These are phyloP conservation scores for Pollenia amentaria DNA, from an alignment of 2,888 invertebrate genomes.

Conservation along the genomic window DNA sequence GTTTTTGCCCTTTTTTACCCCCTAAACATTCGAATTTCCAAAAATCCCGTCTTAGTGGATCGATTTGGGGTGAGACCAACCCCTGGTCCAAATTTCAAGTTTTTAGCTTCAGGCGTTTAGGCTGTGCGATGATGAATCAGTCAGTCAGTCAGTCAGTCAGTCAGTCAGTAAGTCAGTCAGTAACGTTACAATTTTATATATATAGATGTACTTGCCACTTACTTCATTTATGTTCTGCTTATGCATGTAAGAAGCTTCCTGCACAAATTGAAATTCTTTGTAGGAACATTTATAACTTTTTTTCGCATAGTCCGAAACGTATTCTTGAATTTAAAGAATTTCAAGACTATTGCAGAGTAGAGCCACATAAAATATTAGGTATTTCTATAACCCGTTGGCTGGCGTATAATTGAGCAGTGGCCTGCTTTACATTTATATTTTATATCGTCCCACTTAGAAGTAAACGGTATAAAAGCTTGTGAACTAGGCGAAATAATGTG, in stretches of 20 bases:
- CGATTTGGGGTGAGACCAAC: too few species aligned
- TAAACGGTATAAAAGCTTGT: conserved; percentile 42
- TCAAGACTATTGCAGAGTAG: conserved; percentile 45
- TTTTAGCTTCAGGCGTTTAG: too few species aligned
- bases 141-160: too few species aligned
- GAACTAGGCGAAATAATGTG: conserved; percentile 64
- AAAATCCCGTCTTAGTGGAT: too few species aligned
- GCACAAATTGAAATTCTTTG: background rate
- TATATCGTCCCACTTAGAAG: conserved; percentile 49
- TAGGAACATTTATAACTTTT: conserved; percentile 13
- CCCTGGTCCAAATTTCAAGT: too few species aligned
- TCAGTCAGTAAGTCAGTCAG: too few species aligned
- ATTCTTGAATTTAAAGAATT: conserved; percentile 14
- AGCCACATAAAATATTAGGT: conserved; percentile 68
- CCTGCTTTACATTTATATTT: conserved; percentile 65
- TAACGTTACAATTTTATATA: too few species aligned
- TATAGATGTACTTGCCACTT: background rate
- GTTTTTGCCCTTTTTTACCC: too few species aligned
- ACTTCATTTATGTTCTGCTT: background rate
- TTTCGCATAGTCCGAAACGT: conserved; percentile 8
- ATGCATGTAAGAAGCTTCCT: background rate
- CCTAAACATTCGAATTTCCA: too few species aligned
- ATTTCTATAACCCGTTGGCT: conserved; percentile 67
- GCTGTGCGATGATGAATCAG: too few species aligned
- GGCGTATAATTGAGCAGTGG: conserved; percentile 68